Conservation (phyloP, 2,888 invertebrate species). For the Pterobdella sp. region DNA sequence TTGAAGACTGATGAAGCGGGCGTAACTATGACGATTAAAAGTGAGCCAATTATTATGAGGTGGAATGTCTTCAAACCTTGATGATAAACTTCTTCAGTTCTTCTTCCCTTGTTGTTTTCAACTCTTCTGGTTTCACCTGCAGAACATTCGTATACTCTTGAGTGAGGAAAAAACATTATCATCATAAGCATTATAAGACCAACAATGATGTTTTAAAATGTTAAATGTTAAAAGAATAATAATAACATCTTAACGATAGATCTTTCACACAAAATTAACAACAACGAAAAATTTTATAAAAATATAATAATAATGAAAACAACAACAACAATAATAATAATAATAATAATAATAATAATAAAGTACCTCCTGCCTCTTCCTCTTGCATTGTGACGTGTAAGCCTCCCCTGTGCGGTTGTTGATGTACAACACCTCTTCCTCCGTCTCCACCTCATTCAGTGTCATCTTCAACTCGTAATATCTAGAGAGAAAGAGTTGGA, state of each 20-base stretch:
- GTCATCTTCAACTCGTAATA: constrained; percentile 38
- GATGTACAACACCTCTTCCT: constrained; percentile 35
- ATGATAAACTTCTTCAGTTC: constrained; percentile 35
- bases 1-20: too few species aligned
- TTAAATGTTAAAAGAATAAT: too few species aligned
- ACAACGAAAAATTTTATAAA: too few species aligned
- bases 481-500: constrained; percentile 22
- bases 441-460: constrained; percentile 35
- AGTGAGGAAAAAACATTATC: too few species aligned
- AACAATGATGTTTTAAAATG: too few species aligned
- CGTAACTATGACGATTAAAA: neutral
- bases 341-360: neutral
- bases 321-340: neutral
- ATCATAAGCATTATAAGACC: too few species aligned
- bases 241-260: too few species aligned
- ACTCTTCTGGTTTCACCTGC: constrained; percentile 34
- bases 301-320: neutral
- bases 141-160: too few species aligned
- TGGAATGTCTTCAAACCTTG: neutral
- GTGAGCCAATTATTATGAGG: neutral
- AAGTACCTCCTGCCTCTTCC: constrained; percentile 27
- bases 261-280: too few species aligned
- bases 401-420: constrained; percentile 31
- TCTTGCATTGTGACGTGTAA: constrained; percentile 28
- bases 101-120: constrained; percentile 32